A percentile compares a stretch with the other conserved stretches of the same genome.
Conservation (phyloP, 2,113 vertebrate genomes). For the Gulo gulo region DNA sequence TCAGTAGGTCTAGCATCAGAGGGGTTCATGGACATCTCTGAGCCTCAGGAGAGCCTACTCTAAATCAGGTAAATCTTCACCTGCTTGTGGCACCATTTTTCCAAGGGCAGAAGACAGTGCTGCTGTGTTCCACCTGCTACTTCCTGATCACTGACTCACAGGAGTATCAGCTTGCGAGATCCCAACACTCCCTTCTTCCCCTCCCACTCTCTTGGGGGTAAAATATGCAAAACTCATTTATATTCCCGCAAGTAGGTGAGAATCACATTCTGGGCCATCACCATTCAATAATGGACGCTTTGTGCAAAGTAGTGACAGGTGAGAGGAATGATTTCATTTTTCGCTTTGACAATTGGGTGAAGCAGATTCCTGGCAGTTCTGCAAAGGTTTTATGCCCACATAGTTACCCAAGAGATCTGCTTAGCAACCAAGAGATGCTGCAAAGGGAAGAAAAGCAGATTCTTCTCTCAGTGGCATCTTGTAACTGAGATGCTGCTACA, state of each 20-base stretch:
- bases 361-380: conserved; percentile 81
- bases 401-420: conserved; percentile 81
- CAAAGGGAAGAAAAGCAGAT: conserved; percentile 34
- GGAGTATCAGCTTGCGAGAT: conserved; percentile 36
- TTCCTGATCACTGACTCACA: neutral
- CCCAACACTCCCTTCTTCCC: neutral
- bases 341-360: conserved; percentile 81
- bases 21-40: neutral
- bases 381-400: conserved; percentile 83
- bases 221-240: conserved; percentile 63
- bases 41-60: neutral
- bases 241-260: conserved; percentile 67
- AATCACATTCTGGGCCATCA: conserved; percentile 70
- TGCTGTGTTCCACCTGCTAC: neutral
- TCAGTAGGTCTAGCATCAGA: neutral
- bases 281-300: conserved; percentile 77
- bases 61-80: neutral
- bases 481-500: conserved; percentile 10
- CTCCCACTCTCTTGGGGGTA: conserved; percentile 52
- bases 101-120: neutral
- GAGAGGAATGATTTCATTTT: conserved; percentile 81
- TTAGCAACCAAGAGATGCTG: conserved; percentile 83
- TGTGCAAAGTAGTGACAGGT: conserved; percentile 80
- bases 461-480: conserved; percentile 26
- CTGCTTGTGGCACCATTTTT: neutral